phyloP scores from a whole-genome alignment of 2,888 invertebrate genomes.

The Pristionchus mayeri region DNA sequence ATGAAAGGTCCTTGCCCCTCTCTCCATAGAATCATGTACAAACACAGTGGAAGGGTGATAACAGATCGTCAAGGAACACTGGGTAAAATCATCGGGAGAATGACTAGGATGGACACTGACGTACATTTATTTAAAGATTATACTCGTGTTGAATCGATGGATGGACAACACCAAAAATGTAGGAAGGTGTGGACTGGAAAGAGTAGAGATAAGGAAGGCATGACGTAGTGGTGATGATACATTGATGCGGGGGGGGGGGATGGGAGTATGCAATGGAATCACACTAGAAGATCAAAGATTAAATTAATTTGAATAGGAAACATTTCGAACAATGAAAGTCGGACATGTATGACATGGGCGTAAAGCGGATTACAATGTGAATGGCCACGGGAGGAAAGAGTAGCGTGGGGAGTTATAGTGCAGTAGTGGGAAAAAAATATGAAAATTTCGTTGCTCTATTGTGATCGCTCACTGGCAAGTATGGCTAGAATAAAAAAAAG shows the following conservation, averaged over 20 bases:
- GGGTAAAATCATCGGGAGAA: not conserved
- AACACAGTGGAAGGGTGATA: slow-evolving; percentile 12
- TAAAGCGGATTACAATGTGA: slow-evolving; percentile 30
- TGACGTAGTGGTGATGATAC: not conserved
- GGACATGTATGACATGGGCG: not conserved
- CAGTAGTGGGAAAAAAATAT: no score
- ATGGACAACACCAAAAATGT: not conserved
- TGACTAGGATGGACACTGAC: not conserved
- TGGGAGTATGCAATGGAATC: not conserved
- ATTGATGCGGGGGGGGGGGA: not conserved
- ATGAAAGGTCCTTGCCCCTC: slow-evolving; percentile 27
- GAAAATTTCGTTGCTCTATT: no score
- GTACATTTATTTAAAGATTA: no score
- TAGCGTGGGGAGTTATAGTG: not conserved
- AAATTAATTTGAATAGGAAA: not conserved
- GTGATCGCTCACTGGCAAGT: no score
- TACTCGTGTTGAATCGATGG: not conserved
- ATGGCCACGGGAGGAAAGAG: not conserved
- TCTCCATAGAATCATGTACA: slow-evolving; percentile 25
- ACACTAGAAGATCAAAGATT: not conserved
- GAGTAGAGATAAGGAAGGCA: not conserved
- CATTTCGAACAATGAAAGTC: slow-evolving; percentile 11
- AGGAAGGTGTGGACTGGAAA: not conserved
- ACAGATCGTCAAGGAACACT: not conserved
- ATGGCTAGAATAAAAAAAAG: no score